Percentiles rank a stretch among this genome's conserved stretches.
These are phyloP conservation scores for Sebastes variabilis DNA, from an alignment of 2,797 vertebrate species.

Conservation along the genomic window DNA sequence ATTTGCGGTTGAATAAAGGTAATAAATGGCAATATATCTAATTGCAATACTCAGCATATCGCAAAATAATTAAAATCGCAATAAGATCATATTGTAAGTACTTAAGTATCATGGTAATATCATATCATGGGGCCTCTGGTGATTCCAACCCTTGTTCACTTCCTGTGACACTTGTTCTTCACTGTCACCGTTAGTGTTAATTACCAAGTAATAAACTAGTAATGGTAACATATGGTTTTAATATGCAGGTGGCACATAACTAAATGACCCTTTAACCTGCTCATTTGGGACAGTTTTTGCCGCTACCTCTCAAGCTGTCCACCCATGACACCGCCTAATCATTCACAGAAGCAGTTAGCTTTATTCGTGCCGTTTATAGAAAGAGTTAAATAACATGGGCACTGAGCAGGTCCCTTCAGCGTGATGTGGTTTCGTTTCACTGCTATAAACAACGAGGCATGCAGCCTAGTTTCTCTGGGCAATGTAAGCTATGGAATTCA, in stretches of 20 bases:
- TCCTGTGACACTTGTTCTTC: background rate
- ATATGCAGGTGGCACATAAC: background rate
- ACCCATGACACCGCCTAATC: background rate
- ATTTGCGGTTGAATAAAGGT: too few relatives aligned
- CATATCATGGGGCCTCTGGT: too few relatives aligned
- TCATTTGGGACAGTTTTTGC: background rate
- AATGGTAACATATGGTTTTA: background rate
- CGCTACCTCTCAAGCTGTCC: background rate
- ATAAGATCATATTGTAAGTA: too few relatives aligned
- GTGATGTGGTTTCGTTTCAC: constrained; percentile 13
- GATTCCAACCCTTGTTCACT: background rate
- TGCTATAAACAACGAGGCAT: constrained; percentile 51
- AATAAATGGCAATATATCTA: too few relatives aligned
- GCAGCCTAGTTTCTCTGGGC: constrained; percentile 14
- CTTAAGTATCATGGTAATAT: too few relatives aligned
- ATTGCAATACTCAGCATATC: too few relatives aligned
- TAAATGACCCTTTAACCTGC: background rate
- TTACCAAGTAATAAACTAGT: background rate
- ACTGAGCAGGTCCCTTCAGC: background rate
- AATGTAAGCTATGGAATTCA: constrained; percentile 35
- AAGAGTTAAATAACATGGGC: background rate
- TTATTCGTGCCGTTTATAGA: constrained; percentile 1
- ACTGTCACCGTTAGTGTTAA: background rate
- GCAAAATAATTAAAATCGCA: too few relatives aligned
- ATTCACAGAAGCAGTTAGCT: background rate